Evolutionary conservation across 2,113 vertebrate genomes (phyloP), one percentile per base, ranked within the genome.

Genomic region (Chionomys nivalis): DNA sequence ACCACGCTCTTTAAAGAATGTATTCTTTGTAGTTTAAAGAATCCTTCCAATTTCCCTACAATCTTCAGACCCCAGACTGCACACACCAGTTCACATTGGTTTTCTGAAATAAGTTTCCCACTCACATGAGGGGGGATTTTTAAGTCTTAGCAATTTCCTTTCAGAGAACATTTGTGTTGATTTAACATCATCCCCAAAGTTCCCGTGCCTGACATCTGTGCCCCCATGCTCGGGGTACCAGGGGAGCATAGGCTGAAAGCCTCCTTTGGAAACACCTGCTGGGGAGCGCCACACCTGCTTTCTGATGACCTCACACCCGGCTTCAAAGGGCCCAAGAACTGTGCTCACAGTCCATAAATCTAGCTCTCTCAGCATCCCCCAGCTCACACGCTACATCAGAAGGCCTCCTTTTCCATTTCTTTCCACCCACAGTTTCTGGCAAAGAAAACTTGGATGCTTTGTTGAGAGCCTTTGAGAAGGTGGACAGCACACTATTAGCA

Each of bases 301-400:
- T 96, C 82, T 76, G 81, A 11, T 89, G 85, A 97, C 90, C 83
- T 97, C 89, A 96, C 72, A 31, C 24, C 47, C 39, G 5, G 73
- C 77, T 26, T 58, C n/a, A 16, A 70, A 42, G 81, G 16, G 3
- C 52, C 0, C 4, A 24, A 4, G 1, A 44, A 73, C 9, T 1
- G 55, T 7, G 65, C 93, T 91, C n/a, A 61, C 95, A 96, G 90
- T 93, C 95, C 55, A 93, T 96, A 96, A 97, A 96, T 96, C 95
- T 90, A 65, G 31, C 87, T 61, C 63, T 58, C 55, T 82, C 87
- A 76, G 55, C 31, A 8, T 89, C 82, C 79, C 65, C 92, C 17
- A 0, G 65, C 65, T 91, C 65, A 44, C 63, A 13, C 0, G 11
- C 61, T 86, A 81, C 5, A 94, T 92, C 93, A 75, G 83, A 87